These are phyloP conservation scores for Takifugu bimaculatus DNA, from an alignment of 2,113 vertebrate genomes.

Conservation along the genomic window DNA sequence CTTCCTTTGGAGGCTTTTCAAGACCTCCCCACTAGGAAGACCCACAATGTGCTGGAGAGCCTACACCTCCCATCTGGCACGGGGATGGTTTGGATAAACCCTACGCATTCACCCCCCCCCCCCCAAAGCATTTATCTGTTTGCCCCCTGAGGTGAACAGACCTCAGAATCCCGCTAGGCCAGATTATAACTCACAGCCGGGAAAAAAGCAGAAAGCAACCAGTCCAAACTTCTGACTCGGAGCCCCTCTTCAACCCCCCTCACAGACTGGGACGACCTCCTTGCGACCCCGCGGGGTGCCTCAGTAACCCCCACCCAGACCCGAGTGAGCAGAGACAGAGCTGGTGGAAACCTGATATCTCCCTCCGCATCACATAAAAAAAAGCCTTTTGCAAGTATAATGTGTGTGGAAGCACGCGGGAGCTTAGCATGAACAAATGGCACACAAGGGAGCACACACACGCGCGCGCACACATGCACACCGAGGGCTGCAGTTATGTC, in stretches of 20 bases:
- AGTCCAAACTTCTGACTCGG: conserved; percentile 55
- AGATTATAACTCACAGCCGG: conserved; percentile 57
- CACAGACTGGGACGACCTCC: conserved; percentile 44
- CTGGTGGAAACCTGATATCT: conserved; percentile 53
- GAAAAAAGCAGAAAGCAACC: conserved; percentile 26
- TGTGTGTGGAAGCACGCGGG: background rate
- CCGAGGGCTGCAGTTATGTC: background rate
- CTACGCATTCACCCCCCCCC: too few species aligned
- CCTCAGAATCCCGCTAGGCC: conserved; percentile 56
- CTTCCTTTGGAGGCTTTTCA: too few species aligned
- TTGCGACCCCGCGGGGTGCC: conserved; percentile 39
- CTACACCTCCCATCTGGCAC: too few species aligned
- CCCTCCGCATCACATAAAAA: conserved; percentile 16
- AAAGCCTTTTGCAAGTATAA: conserved; percentile 5
- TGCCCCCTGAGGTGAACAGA: conserved; percentile 50
- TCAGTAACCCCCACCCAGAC: conserved; percentile 43
- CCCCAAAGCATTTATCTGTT: conserved; percentile 54
- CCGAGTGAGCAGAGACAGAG: conserved; percentile 38
- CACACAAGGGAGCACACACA: background rate
- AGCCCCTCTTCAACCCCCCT: conserved; percentile 45
- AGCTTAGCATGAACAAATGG: too few species aligned
- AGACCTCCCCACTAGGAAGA: too few species aligned
- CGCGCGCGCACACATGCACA: background rate
- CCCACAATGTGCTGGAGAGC: too few species aligned
- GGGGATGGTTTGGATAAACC: too few species aligned